These are phyloP conservation scores for Heterochromis multidens DNA, from an alignment of 2,113 vertebrate species.

Conservation along the genomic window DNA sequence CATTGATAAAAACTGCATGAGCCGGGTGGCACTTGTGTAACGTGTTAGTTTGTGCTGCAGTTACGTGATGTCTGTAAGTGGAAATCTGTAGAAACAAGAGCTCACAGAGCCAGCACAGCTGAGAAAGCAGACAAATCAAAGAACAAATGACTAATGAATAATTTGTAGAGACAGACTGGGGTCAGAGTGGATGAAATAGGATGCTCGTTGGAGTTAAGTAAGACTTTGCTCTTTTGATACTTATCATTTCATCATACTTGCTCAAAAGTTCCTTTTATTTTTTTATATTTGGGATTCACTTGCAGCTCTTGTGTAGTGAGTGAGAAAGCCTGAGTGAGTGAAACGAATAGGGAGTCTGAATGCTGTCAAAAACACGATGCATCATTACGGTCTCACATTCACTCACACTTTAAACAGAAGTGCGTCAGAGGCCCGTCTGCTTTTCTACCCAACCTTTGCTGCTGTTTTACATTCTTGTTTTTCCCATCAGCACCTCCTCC, in stretches of 20 bases:
- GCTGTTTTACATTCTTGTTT: not conserved
- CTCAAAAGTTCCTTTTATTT: not conserved
- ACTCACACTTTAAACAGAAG: not conserved
- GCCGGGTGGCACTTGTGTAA: not conserved
- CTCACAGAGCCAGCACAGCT: not conserved
- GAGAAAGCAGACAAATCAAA: conserved; percentile 41
- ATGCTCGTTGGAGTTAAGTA: not conserved
- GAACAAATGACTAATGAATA: conserved; percentile 52
- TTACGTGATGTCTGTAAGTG: conserved; percentile 10
- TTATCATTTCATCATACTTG: not conserved
- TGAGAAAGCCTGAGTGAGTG: not conserved
- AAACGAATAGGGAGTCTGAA: not conserved
- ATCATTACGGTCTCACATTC: not conserved
- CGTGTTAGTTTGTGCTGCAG: not conserved
- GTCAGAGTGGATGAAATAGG: conserved; percentile 32
- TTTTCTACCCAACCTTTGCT: not conserved
- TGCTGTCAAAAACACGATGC: not conserved
- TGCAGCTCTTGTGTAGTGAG: not conserved
- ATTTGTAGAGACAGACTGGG: conserved; percentile 47
- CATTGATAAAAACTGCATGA: not conserved
- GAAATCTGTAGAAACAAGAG: conserved; percentile 6
- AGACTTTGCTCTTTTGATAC: not conserved
- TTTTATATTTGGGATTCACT: not conserved
- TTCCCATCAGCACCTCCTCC: conserved; percentile 4
- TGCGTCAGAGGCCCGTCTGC: conserved; percentile 16